Conservation (phyloP, 2,797 vertebrate species). For the Adrianichthys oophorus region DNA sequence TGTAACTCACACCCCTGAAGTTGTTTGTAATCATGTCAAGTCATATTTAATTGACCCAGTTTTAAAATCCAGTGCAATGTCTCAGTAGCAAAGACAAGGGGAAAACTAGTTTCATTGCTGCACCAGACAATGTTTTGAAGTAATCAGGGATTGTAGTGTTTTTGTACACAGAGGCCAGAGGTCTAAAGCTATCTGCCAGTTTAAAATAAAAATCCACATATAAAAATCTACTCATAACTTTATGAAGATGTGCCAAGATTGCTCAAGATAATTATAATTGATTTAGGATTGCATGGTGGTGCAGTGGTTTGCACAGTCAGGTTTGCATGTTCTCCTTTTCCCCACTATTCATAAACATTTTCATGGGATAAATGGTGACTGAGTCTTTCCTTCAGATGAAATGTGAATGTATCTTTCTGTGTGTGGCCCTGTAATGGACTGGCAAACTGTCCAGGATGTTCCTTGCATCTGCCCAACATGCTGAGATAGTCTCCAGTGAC, state of each 20-base stretch:
- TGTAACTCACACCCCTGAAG: constrained; percentile 4
- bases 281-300: background rate
- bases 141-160: background rate
- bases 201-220: background rate
- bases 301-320: too few species aligned
- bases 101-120: background rate
- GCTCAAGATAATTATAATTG: background rate
- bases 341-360: too few species aligned
- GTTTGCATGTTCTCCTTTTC: too few species aligned
- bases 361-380: too few species aligned
- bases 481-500: too few species aligned
- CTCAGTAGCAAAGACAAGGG: background rate
- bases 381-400: too few species aligned
- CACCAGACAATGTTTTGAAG: background rate
- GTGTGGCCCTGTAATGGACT: too few species aligned
- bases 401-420: too few species aligned
- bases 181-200: background rate
- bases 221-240: background rate
- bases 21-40: constrained; percentile 5
- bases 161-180: background rate
- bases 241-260: background rate
- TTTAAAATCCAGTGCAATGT: background rate
- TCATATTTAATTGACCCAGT: background rate
- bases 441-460: too few species aligned
- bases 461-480: too few species aligned